These are phyloP conservation scores for Urocyon cinereoargenteus DNA, from an alignment of 2,797 vertebrate species.

Conservation along the genomic window DNA sequence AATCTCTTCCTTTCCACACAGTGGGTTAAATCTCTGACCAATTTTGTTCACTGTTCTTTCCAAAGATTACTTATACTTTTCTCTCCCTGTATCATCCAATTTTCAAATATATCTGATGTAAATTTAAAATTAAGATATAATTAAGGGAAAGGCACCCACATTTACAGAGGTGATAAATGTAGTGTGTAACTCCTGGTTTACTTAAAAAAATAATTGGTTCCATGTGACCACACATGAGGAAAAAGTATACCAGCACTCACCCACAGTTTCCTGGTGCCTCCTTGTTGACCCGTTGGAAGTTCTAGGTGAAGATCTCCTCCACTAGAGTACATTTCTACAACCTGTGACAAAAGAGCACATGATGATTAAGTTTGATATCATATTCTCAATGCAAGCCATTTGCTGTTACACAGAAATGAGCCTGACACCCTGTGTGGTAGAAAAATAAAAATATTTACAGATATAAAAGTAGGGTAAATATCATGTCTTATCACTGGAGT, in stretches of 20 bases:
- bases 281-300: slow-evolving; percentile 98
- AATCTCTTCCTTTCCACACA: slow-evolving; percentile 6
- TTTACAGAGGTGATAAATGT: neutral
- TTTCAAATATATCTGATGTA: slow-evolving; percentile 22
- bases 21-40: neutral
- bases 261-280: slow-evolving; percentile 96
- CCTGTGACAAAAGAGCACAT: slow-evolving; percentile 86
- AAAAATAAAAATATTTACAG: neutral
- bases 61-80: slow-evolving; percentile 2
- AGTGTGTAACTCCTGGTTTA: neutral
- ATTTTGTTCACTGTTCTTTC: slow-evolving; percentile 7
- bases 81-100: neutral
- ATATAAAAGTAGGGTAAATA: neutral
- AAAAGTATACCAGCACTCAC: slow-evolving; percentile 87
- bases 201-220: neutral
- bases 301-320: slow-evolving; percentile 98
- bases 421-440: neutral
- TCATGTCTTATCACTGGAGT: neutral
- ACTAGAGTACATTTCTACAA: slow-evolving; percentile 99
- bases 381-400: neutral
- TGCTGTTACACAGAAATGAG: neutral
- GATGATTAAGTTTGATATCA: neutral
- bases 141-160: neutral
- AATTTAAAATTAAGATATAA: slow-evolving; percentile 30
- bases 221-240: neutral